Evolutionary conservation across 2,113 vertebrate genomes (phyloP).

Genomic region (Pleuronectes platessa): DNA sequence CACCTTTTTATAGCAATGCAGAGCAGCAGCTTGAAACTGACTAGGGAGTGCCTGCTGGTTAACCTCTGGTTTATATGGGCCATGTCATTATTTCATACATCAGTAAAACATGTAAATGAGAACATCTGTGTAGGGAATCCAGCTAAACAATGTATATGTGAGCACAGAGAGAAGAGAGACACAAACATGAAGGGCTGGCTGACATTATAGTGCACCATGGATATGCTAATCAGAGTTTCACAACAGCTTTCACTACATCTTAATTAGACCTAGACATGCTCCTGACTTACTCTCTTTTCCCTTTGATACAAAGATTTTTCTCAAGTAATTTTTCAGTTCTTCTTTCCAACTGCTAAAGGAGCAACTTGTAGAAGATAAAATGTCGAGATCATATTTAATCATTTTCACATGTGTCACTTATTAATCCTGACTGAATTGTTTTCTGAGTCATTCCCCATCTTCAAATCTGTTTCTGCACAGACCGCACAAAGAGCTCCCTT

Average conservation of each 20-base stretch:
- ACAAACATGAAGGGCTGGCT: not conserved
- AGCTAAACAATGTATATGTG: not conserved
- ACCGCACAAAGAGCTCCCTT: slow-evolving; percentile 9
- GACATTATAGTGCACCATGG: not conserved
- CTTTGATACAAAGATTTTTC: not conserved
- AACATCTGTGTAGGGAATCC: not conserved
- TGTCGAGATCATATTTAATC: slow-evolving; percentile 27
- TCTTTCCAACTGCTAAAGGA: not conserved
- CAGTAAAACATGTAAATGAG: not conserved
- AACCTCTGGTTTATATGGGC: not conserved
- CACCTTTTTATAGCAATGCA: too few relatives aligned
- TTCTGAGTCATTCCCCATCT: slow-evolving; percentile 17
- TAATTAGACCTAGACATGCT: not conserved
- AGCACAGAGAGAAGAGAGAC: not conserved
- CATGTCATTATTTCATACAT: not conserved
- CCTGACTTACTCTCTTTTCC: not conserved
- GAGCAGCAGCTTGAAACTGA: too few relatives aligned
- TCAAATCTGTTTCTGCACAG: slow-evolving; percentile 25
- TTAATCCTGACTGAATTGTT: slow-evolving; percentile 24
- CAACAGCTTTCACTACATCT: not conserved
- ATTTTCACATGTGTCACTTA: slow-evolving; percentile 35
- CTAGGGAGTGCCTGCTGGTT: too few relatives aligned
- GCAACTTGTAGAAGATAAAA: slow-evolving; percentile 20
- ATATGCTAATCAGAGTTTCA: not conserved
- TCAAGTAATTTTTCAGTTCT: not conserved